Percentiles rank a stretch among this genome's conserved stretches.
These are phyloP conservation scores for Epizoanthus rinbou DNA, from an alignment of 92 coral and sea anemone genomes.

Conservation along the genomic window DNA sequence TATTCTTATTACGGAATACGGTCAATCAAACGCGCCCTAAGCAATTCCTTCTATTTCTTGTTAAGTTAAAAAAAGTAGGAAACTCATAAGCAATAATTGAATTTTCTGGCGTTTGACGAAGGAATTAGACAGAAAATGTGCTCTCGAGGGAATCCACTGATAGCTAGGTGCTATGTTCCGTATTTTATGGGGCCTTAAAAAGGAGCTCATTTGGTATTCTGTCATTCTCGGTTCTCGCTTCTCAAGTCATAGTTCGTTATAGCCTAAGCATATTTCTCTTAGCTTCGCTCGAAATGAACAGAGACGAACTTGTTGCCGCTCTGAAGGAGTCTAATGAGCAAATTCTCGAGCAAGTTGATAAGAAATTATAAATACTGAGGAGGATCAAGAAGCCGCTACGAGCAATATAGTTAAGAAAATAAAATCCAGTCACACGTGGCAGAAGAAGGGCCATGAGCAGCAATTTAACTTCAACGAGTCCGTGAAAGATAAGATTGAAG, in stretches of 20 bases:
- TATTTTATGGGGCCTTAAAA: too few species aligned
- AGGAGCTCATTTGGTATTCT: neutral
- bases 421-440: neutral
- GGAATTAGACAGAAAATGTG: too few species aligned
- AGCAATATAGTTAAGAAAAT: conserved; percentile 1
- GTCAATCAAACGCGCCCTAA: too few species aligned
- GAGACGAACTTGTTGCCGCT: conserved; percentile 11
- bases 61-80: too few species aligned
- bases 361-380: neutral
- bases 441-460: conserved; percentile 21
- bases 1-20: too few species aligned
- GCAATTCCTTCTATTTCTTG: too few species aligned
- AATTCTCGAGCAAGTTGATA: conserved; percentile 6
- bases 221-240: neutral
- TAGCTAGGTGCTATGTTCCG: too few species aligned
- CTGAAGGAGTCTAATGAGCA: neutral
- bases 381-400: conserved; percentile 18
- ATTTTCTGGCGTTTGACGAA: too few species aligned
- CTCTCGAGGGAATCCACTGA: too few species aligned
- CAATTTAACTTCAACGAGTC: conserved; percentile 8
- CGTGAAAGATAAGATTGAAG: neutral
- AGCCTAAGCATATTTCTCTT: neutral
- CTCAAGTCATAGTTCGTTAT: neutral
- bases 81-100: too few species aligned
- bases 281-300: conserved; percentile 19